phyloP scores from a whole-genome alignment of 2,797 vertebrate genomes.

The Myotis pilosus region DNA sequence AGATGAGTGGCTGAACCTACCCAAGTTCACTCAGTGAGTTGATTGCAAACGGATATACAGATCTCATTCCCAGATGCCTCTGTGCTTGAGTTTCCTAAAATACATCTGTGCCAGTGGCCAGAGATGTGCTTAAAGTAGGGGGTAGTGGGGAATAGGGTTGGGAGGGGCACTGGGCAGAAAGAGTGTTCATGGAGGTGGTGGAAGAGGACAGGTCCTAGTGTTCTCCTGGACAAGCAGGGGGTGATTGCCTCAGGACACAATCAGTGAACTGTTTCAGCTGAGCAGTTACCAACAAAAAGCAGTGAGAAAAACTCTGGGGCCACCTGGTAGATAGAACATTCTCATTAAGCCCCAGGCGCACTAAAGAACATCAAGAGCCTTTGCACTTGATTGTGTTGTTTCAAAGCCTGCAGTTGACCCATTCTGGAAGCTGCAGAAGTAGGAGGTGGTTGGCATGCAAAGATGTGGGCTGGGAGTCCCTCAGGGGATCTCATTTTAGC shows the following conservation, averaged over 20 bases:
- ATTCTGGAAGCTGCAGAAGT: not conserved
- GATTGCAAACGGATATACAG: not conserved
- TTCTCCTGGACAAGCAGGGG: not conserved
- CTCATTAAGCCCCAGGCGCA: not conserved
- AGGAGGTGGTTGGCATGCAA: not conserved
- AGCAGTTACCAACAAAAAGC: not conserved
- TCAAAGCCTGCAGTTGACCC: not conserved
- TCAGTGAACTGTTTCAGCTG: not conserved
- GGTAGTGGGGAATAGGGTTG: not conserved
- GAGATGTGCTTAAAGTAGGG: not conserved
- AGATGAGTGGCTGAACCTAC: not conserved
- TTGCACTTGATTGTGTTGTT: not conserved
- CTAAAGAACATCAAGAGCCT: not conserved
- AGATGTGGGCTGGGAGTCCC: not conserved
- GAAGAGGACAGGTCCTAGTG: not conserved
- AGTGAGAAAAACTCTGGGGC: not conserved
- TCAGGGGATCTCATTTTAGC: not conserved
- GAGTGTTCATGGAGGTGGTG: not conserved
- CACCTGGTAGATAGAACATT: not conserved
- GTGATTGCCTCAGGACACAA: not conserved
- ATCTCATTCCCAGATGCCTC: not conserved
- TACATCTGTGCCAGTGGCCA: not conserved
- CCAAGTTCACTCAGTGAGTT: not conserved
- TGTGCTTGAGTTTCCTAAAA: not conserved
- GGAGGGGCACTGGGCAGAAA: not conserved